phyloP scores from a whole-genome alignment of 2,797 vertebrate genomes.

The Molothrus aeneus region DNA sequence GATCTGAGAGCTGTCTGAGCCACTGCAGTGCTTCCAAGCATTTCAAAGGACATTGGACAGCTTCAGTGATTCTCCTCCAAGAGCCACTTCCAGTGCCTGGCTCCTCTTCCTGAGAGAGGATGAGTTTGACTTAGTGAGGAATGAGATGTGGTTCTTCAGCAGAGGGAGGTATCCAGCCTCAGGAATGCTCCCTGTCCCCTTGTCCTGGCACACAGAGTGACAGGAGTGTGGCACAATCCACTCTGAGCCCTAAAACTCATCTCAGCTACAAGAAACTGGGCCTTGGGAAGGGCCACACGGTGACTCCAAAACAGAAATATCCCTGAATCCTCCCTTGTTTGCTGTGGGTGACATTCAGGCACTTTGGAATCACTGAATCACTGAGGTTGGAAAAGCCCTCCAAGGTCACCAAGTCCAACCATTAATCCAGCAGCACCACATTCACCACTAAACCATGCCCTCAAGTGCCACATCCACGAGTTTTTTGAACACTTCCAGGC shows the following conservation, averaged over 20 bases:
- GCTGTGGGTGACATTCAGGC: neutral
- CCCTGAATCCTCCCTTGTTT: neutral
- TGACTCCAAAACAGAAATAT: neutral
- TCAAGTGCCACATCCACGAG: neutral
- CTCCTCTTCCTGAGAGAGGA: neutral
- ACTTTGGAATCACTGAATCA: neutral
- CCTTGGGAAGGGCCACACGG: neutral
- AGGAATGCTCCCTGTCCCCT: neutral
- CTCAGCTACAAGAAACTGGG: no score
- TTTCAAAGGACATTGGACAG: neutral
- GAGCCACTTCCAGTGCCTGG: neutral
- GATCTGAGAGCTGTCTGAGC: neutral
- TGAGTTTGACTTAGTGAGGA: neutral
- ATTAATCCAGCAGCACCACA: neutral
- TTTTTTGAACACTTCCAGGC: neutral
- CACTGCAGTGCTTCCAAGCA: neutral
- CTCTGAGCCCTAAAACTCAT: neutral
- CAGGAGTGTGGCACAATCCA: neutral
- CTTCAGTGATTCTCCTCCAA: neutral
- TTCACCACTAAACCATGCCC: neutral
- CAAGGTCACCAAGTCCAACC: neutral
- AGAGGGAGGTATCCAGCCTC: neutral
- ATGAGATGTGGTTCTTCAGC: fast-evolving
- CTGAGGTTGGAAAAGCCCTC: neutral
- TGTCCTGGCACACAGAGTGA: neutral